Evolutionary conservation across 2,888 invertebrate genomes (phyloP).

Genomic region (Hirtodrosophila alboralis): DNA sequence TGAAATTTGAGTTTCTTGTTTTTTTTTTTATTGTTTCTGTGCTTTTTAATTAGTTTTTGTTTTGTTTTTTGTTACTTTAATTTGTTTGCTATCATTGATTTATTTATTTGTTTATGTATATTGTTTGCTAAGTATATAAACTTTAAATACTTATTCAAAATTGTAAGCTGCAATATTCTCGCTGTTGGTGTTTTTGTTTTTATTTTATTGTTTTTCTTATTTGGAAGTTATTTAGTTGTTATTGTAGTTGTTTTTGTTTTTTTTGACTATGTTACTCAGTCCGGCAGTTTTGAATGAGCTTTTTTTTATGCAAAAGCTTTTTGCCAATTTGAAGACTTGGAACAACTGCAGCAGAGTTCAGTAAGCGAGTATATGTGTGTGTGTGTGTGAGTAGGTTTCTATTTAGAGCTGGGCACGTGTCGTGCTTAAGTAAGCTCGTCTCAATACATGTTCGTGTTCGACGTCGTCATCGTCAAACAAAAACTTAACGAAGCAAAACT

Average conservation of each 20-base stretch:
- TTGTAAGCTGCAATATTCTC: slow-evolving; percentile 45
- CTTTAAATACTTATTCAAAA: slow-evolving; percentile 54
- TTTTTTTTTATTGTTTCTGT: slow-evolving; percentile 20
- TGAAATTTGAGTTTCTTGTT: slow-evolving; percentile 32
- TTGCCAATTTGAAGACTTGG: slow-evolving; percentile 26
- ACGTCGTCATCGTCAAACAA: too few relatives aligned
- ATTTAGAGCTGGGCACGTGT: too few relatives aligned
- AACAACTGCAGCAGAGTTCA: slow-evolving; percentile 24
- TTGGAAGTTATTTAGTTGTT: slow-evolving; percentile 31
- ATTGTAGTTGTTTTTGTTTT: slow-evolving; percentile 1
- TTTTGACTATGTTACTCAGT: slow-evolving; percentile 57
- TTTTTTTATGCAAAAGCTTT: slow-evolving; percentile 33
- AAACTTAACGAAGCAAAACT: too few relatives aligned
- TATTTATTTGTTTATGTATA: slow-evolving; percentile 28
- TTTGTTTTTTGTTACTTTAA: slow-evolving; percentile 13
- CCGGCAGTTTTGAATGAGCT: slow-evolving; percentile 52
- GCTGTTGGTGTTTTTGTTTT: slow-evolving; percentile 11
- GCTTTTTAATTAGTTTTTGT: slow-evolving; percentile 24
- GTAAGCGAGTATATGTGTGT: slow-evolving; percentile 1
- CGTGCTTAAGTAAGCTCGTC: too few relatives aligned
- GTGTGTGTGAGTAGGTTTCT: neutral
- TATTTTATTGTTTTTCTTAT: slow-evolving; percentile 1
- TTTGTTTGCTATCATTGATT: slow-evolving; percentile 40
- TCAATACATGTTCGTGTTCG: neutral
- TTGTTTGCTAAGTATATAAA: slow-evolving; percentile 52